A percentile compares a stretch with the other conserved stretches of the same genome.
Conservation (phyloP, 2,113 vertebrate genomes). For the Megaptera novaeangliae region DNA sequence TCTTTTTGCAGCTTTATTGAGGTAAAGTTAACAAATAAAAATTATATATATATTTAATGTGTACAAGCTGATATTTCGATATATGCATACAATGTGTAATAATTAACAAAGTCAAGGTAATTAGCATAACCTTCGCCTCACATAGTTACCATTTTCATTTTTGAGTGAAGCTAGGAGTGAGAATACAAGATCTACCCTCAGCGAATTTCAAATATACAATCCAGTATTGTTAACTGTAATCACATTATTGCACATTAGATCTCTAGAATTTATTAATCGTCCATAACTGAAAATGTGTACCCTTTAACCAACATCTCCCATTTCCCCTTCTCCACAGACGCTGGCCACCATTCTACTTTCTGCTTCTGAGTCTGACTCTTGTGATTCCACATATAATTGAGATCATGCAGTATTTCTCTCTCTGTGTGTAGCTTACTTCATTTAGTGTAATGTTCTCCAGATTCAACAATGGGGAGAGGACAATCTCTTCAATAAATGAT, state of each 20-base stretch:
- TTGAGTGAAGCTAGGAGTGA: neutral
- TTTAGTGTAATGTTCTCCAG: neutral
- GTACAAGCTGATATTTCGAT: neutral
- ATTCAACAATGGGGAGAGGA: neutral
- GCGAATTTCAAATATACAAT: neutral
- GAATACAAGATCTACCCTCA: neutral
- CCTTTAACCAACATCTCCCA: neutral
- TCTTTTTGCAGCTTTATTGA: neutral
- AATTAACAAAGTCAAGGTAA: neutral
- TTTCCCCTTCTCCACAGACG: neutral
- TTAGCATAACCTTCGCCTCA: neutral
- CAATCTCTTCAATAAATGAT: neutral
- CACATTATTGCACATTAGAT: neutral
- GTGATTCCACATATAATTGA: neutral
- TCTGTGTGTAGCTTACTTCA: neutral
- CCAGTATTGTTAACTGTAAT: neutral
- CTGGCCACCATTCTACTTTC: neutral
- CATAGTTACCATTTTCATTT: neutral
- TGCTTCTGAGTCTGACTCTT: neutral
- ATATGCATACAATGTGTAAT: neutral
- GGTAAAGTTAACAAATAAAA: neutral
- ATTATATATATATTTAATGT: neutral
- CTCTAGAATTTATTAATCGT: neutral
- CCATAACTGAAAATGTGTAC: neutral
- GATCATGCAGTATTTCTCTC: neutral